These are phyloP conservation scores for Hypolimnas misippus DNA, from an alignment of 2,888 invertebrate species.

Conservation along the genomic window DNA sequence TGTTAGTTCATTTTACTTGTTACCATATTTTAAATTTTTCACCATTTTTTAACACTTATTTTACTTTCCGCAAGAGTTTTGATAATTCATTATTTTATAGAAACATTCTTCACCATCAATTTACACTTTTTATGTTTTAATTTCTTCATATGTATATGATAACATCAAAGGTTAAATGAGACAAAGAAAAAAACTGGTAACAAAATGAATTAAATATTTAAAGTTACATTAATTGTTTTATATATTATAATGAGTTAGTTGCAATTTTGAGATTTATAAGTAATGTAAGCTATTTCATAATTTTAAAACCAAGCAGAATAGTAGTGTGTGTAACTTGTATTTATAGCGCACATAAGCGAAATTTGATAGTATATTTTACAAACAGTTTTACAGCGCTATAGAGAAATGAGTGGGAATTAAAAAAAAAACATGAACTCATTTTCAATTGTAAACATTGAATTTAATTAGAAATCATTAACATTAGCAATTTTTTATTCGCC, in stretches of 20 bases:
- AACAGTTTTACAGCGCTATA: slow-evolving; percentile 12
- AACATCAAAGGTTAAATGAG: no score
- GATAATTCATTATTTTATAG: no score
- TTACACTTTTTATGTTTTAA: no score
- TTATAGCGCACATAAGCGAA: slow-evolving; percentile 25
- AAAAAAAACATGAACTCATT: slow-evolving; percentile 2
- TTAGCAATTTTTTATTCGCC: slow-evolving; percentile 10
- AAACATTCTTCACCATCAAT: no score
- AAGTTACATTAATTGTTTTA: no score
- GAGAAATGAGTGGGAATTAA: slow-evolving; percentile 10
- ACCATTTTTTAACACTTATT: background rate
- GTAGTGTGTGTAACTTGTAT: background rate
- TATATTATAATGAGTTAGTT: no score
- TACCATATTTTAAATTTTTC: background rate
- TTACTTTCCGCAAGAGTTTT: no score
- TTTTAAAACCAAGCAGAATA: slow-evolving; percentile 20
- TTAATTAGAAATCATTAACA: background rate
- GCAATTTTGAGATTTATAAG: background rate
- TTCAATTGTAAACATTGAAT: background rate
- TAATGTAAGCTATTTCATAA: slow-evolving; percentile 1
- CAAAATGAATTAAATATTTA: no score
- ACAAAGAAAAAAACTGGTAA: no score
- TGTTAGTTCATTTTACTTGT: slow-evolving; percentile 18
- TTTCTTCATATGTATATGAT: no score
- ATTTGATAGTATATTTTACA: slow-evolving; percentile 26